These are phyloP conservation scores for Pomatostomus ruficeps DNA, from an alignment of 2,113 vertebrate species.

Conservation along the genomic window DNA sequence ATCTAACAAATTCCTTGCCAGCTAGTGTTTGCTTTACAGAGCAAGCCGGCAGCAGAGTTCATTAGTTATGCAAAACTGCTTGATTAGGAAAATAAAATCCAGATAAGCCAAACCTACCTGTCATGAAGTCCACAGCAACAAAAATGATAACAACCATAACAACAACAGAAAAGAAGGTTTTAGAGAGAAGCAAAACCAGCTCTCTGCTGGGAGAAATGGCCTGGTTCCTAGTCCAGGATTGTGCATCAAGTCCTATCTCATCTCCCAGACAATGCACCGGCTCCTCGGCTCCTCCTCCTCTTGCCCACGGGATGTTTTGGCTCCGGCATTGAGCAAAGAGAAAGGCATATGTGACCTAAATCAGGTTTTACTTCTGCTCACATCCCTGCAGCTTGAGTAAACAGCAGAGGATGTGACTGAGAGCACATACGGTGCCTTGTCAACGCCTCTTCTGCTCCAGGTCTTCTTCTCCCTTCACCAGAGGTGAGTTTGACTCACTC, in stretches of 20 bases:
- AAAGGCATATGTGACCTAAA: constrained; percentile 60
- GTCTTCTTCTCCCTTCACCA: constrained; percentile 4
- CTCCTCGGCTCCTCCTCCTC: constrained; percentile 12
- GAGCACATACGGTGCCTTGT: constrained; percentile 2
- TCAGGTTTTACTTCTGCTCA: constrained; percentile 57
- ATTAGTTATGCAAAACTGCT: background rate
- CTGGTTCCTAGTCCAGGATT: background rate
- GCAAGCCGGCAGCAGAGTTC: background rate
- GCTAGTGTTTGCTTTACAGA: background rate
- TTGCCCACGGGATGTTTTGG: constrained; percentile 40
- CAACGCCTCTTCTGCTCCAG: constrained; percentile 5
- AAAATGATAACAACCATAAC: background rate
- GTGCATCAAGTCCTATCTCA: background rate
- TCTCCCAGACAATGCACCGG: background rate
- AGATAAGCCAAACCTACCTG: background rate
- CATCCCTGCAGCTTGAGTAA: constrained; percentile 42
- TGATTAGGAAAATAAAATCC: constrained; percentile 21
- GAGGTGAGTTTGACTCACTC: constrained; percentile 51
- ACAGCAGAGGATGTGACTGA: constrained; percentile 56
- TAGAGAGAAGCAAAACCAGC: background rate
- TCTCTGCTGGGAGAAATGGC: background rate
- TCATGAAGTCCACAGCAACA: background rate
- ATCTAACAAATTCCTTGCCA: background rate
- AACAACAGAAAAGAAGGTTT: background rate
- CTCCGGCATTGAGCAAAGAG: background rate